Base-by-base conservation (phyloP, 2,888 invertebrate genomes). In the Boloria selene region DNA sequence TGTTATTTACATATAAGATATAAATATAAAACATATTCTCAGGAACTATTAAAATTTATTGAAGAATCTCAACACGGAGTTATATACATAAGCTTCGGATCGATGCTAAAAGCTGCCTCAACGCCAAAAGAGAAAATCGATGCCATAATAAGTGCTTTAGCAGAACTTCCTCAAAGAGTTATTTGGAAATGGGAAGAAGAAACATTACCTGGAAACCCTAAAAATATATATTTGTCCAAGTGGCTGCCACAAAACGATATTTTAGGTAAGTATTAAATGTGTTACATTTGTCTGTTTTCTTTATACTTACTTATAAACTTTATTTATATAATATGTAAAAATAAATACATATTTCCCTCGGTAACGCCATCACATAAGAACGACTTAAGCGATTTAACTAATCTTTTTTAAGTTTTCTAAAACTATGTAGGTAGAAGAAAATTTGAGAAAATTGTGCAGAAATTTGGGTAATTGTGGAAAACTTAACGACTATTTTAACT, bases 181-280 rank as follows among this genome's bases (percentile, higher is more conserved):
- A 82, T 97, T 38, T 96, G 96, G 96, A 96, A 96, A 84, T 95
- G 94, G 94, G 95, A 95, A 76, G 87, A 88, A 42, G 93, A 94
- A 4, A 82, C 90, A 4, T 78, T 93, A 74, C 88, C 89, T 0
- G 90, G 86, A 49, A 88, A 94, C 69, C 92, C 94, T 0, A 81
- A 88, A 49, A 95, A 95, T 75, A 88, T 95, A 6, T 88, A 92
- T 80, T 77, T 93, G 13, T 87, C 86, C 61, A 93, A 93, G 64
- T 95, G 95, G 95, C 79, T 95, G 74, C 95, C 95, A 0, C 95
- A 95, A 75, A 93, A 93, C 72, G 95, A 95, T 75, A 88, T 95
- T 70, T 81, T 95, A 54, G 93, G 95, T 95, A 63, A 45, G 47
- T 38, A 13, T 22, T 22, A 44, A 56, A 49, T 18, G 10, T 49